Base-by-base conservation (phyloP, 2,888 invertebrate genomes). In the Fabriciana adippe region DNA sequence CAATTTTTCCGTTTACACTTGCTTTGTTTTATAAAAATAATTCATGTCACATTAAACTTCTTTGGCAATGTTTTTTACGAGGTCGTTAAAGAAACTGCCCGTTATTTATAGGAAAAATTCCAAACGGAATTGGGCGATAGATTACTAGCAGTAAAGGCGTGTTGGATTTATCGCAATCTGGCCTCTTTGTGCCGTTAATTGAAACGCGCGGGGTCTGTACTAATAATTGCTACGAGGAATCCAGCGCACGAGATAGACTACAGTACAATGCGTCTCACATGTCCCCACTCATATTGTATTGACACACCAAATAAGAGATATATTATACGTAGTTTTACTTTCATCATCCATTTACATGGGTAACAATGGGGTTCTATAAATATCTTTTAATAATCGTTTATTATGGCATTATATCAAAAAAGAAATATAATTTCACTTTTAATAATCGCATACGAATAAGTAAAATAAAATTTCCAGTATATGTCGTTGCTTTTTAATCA, bases 161-260 rank as follows among this genome's bases (percentile, higher is more conserved):
- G 63, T 64, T 67, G 51, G 64, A 67, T 70, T 67, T 70, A 67
- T 67, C 54, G 64, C 60, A 62, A 62, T 66, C 59, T 57, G 60
- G 54, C 63, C 69, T 67, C 51, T 67, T 68, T 55, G 55, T 54
- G 64, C 16, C 64, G 69, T 67, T 71, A 70, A 69, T 71, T 71
- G 70, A 67, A 72, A 67, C 68, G 62, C 72, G 53, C 45, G 51
- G 55, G 53, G 71, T 67, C 59, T 69, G 71, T 70, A 67, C 66
- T 69, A 50, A 61, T 74, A 70, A 74, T 74, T 74, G 71, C 55
- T 70, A 68, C 73, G 70, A 66, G 71, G 45, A 45, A 41, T 41
- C 35, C 6, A 31, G 47, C 15, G 11, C 31, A 48, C 26, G 47
- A 41, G 35, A 47, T 26, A 15, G 13, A n/a, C 4, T 8, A 3